These are phyloP conservation scores for Brienomyrus longianalis DNA, from an alignment of 2,113 vertebrate genomes.

Conservation along the genomic window DNA sequence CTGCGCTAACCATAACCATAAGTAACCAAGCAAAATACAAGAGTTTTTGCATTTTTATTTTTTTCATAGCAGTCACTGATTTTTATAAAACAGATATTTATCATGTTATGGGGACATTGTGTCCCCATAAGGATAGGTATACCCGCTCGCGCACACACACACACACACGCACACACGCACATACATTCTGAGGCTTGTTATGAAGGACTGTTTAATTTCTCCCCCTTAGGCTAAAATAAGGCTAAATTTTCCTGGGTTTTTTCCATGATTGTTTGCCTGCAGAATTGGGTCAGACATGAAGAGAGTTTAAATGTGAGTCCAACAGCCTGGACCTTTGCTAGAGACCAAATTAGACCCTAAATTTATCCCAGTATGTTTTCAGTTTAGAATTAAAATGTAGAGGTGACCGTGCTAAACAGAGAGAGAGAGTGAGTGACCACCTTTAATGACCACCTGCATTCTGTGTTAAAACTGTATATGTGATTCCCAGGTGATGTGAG, in stretches of 20 bases:
- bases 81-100: no score
- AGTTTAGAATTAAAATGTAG: not conserved
- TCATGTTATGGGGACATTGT: no score
- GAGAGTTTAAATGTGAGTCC: not conserved
- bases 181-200: not conserved
- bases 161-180: not conserved
- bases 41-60: no score
- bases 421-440: not conserved
- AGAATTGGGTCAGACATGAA: not conserved
- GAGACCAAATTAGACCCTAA: not conserved
- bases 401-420: not conserved
- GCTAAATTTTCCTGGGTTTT: not conserved
- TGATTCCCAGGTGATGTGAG: not conserved
- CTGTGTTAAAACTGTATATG: not conserved
- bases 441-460: not conserved
- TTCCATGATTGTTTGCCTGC: not conserved
- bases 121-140: no score
- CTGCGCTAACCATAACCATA: no score
- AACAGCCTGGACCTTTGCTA: not conserved
- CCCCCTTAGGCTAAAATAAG: not conserved
- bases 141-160: not conserved
- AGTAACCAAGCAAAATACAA: no score
- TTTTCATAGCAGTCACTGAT: no score
- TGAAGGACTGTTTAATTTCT: not conserved
- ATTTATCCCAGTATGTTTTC: not conserved